Conservation (phyloP, 37 sponge, comb jelly and placozoan genomes). For the Chondrilla cf. caribensis region DNA sequence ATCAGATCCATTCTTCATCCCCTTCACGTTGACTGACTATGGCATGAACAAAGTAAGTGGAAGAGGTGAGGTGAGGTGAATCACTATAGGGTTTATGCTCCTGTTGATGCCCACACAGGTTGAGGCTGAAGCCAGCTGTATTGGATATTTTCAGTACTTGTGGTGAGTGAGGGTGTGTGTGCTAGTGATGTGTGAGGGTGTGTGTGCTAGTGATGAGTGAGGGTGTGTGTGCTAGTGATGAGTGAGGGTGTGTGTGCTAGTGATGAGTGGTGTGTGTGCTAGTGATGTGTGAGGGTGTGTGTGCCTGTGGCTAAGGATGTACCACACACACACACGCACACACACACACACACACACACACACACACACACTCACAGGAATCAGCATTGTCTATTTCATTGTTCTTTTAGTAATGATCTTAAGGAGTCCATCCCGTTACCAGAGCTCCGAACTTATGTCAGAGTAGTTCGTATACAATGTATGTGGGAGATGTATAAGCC, state of each 20-base stretch:
- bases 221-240: too few relatives aligned
- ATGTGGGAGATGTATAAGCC: neutral
- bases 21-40: constrained; percentile 19
- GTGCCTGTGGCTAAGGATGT: too few relatives aligned
- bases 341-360: neutral
- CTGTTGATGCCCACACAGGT: neutral
- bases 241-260: too few relatives aligned
- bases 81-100: neutral
- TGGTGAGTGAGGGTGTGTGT: too few relatives aligned
- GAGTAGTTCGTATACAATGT: constrained; percentile 18
- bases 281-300: too few relatives aligned
- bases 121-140: constrained; percentile 17
- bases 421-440: neutral
- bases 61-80: neutral
- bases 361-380: constrained; percentile 6
- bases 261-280: too few relatives aligned
- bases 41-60: constrained; percentile 5
- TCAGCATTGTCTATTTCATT: neutral
- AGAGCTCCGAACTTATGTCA: neutral
- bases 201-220: too few relatives aligned
- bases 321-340: constrained; percentile 1
- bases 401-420: neutral
- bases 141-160: constrained; percentile 3
- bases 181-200: too few relatives aligned
- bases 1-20: constrained; percentile 18